Base-by-base conservation (phyloP, 2,113 vertebrate genomes). In the Silurus asotus region DNA sequence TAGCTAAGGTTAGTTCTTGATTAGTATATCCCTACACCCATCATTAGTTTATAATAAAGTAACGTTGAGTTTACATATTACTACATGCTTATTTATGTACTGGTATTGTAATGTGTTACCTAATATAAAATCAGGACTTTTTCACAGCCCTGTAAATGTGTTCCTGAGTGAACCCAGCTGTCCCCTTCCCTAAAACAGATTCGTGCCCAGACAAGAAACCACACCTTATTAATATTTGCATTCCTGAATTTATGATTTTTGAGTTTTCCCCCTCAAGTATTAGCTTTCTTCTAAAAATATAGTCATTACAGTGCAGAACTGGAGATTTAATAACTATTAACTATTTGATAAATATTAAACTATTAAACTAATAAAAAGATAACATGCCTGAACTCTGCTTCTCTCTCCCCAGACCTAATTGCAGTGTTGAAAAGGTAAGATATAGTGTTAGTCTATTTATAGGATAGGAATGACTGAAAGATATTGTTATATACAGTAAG, bases 361-460 rank as follows among this genome's bases (percentile, higher is more conserved):
- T n/a, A n/a, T n/a, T n/a, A n/a, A n/a, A n/a, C n/a, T n/a, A n/a
- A 17, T 2, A 3, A 78, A 58, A 10, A 23, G 8, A 49, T 49
- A 49, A 56, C 82, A 69, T 67, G 59, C n/a, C 55, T 83, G 51
- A 90, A 88, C 87, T 56, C 56, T 75, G 7, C n/a, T 72, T 93
- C 67, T 90, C 90, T 88, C 13, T 88, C 69, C 89, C 79, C 93
- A 99, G 98, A 88, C 97, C 97, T 55, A 92, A 93, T 87, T 28
- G 91, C 87, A 92, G 89, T 80, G 90, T 87, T 89, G 90, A 91
- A 61, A 94, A 96, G 96, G 97, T 98, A 96, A 96, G 94, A 87
- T 25, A n/a, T 48, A 49, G n/a, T 4, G 72, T 37, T 37, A 37
- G 37, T 37, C 37, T 37, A 37, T 37, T 37, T 37, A 37, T 37